phyloP scores from a whole-genome alignment of 2,113 vertebrate species.

The Elanoides forficatus region DNA sequence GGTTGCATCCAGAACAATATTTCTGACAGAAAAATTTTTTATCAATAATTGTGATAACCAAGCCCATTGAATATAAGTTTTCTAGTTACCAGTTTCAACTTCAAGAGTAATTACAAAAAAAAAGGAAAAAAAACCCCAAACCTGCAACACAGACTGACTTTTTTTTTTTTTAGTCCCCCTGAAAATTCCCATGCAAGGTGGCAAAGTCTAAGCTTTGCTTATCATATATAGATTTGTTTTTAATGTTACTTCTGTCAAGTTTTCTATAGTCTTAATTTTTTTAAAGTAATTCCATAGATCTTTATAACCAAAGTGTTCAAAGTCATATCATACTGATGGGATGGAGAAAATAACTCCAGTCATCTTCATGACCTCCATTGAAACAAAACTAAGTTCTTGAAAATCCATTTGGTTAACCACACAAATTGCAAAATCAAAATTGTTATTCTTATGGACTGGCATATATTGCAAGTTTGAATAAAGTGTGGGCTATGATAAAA shows the following conservation, averaged over 20 bases:
- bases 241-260: background rate
- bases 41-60: background rate
- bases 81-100: background rate
- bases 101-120: background rate
- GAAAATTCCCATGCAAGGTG: background rate
- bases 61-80: background rate
- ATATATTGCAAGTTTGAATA: background rate
- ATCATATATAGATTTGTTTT: background rate
- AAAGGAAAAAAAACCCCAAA: no score
- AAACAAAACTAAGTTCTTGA: background rate
- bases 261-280: background rate
- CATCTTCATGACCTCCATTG: background rate
- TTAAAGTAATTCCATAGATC: background rate
- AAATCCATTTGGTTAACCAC: background rate
- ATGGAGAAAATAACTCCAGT: background rate
- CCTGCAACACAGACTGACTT: no score
- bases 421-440: background rate
- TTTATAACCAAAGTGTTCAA: background rate
- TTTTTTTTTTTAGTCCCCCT: background rate
- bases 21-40: background rate
- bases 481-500: background rate
- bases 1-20: background rate
- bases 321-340: background rate
- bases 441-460: background rate
- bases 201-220: background rate